A percentile compares a stretch with the other conserved stretches of the same genome.
phyloP scores from a whole-genome alignment of 2,888 invertebrate species.

The Tridacna crocea region DNA sequence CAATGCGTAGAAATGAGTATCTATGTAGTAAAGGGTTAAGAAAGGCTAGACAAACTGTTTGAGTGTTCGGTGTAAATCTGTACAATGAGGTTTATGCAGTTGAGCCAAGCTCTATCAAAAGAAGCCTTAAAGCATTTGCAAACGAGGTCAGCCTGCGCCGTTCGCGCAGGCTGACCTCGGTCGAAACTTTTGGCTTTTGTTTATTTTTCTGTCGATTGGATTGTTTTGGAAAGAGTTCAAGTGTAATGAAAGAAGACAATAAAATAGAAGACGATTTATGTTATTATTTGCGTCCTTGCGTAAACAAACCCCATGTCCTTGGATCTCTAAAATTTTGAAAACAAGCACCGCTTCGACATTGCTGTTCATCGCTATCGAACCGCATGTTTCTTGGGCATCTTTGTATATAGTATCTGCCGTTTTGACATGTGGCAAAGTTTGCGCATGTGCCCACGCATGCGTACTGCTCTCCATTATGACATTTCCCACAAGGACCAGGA shows the following conservation, averaged over 20 bases:
- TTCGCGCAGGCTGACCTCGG: too few relatives aligned
- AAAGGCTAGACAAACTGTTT: too few relatives aligned
- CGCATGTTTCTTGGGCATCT: constrained; percentile 51
- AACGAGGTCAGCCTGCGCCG: too few relatives aligned
- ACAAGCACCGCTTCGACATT: constrained; percentile 58
- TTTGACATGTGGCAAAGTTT: constrained; percentile 58
- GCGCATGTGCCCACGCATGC: constrained; percentile 63
- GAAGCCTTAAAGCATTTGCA: too few relatives aligned
- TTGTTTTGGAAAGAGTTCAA: too few relatives aligned
- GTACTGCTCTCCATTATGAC: constrained; percentile 51
- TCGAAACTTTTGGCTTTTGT: too few relatives aligned
- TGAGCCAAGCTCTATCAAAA: too few relatives aligned
- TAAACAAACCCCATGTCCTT: background rate
- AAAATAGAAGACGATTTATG: background rate
- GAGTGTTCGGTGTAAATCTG: too few relatives aligned
- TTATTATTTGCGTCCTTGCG: constrained; percentile 2
- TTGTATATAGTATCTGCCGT: constrained; percentile 50
- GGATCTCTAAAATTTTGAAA: constrained; percentile 1
- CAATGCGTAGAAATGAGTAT: too few relatives aligned
- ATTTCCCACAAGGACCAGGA: constrained; percentile 45
- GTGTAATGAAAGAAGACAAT: background rate
- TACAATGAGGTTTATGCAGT: too few relatives aligned
- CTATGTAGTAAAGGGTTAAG: too few relatives aligned
- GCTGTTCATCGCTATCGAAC: constrained; percentile 48
- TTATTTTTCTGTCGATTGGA: too few relatives aligned